phyloP scores from a whole-genome alignment of 30 jellyfish, hydroid and myxozoan genomes.

The Hydractinia echinata region DNA sequence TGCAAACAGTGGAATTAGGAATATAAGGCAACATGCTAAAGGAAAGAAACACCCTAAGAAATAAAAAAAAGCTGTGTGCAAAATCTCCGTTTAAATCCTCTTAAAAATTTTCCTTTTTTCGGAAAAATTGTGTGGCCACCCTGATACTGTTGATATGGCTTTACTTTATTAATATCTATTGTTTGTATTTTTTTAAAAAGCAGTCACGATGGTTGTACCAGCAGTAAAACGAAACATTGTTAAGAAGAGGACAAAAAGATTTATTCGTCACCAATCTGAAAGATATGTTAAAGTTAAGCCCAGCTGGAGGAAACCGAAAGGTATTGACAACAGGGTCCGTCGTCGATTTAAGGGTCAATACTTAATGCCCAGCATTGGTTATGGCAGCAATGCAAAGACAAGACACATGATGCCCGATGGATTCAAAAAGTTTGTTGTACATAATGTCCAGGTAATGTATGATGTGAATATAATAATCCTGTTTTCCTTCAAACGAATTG shows the following conservation, averaged over 20 bases:
- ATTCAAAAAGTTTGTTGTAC: conserved; percentile 88
- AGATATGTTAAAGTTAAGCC: conserved; percentile 71
- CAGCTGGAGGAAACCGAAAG: conserved; percentile 97
- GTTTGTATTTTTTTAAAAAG: neutral
- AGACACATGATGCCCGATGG: conserved; percentile 98
- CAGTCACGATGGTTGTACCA: conserved; percentile 91
- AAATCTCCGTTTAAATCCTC: too few relatives aligned
- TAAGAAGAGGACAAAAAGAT: conserved; percentile 90
- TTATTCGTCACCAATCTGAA: conserved; percentile 93
- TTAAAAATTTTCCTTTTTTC: too few relatives aligned
- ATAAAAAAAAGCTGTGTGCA: too few relatives aligned
- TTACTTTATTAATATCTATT: too few relatives aligned
- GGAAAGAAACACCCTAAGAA: too few relatives aligned
- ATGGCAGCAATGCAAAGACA: conserved; percentile 86
- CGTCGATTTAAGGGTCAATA: conserved; percentile 86
- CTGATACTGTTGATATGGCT: too few relatives aligned
- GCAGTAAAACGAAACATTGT: conserved; percentile 76
- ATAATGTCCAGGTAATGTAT: conserved; percentile 66
- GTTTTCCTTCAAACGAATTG: too few relatives aligned
- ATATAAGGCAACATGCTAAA: too few relatives aligned
- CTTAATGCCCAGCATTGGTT: conserved; percentile 93
- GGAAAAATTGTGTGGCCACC: too few relatives aligned
- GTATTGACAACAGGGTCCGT: conserved; percentile 96
- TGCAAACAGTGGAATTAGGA: too few relatives aligned
- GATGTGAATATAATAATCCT: too few relatives aligned